Conservation (phyloP, 2,888 invertebrate species). For the Oscheius sp. region DNA sequence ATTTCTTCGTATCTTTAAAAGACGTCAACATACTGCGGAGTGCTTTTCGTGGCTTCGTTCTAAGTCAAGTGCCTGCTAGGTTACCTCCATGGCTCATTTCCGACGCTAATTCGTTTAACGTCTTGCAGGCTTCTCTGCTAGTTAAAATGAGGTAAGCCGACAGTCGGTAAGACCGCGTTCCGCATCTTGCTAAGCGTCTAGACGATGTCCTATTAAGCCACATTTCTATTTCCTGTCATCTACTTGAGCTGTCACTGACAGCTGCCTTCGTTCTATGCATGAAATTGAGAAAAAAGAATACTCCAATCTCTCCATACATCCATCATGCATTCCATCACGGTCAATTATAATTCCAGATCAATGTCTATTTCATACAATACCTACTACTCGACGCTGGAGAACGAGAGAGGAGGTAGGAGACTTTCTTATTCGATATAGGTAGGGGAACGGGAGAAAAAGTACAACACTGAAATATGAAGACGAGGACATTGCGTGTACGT, state of each 20-base stretch:
- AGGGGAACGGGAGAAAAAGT: neutral
- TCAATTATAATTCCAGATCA: constrained; percentile 17
- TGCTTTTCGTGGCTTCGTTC: constrained; percentile 1
- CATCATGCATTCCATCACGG: no score
- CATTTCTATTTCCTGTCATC: no score
- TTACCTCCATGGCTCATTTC: constrained; percentile 34
- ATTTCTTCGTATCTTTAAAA: neutral
- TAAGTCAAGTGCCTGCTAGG: constrained; percentile 18
- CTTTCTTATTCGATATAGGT: neutral
- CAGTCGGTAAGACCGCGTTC: neutral
- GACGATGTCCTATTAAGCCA: no score
- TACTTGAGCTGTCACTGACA: no score
- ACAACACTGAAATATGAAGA: constrained; percentile 2
- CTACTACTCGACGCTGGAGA: constrained; percentile 12
- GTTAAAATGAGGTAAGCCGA: constrained; percentile 13
- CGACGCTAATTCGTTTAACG: constrained; percentile 33
- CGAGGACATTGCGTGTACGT: constrained; percentile 5
- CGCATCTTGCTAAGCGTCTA: neutral
- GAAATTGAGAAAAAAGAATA: neutral
- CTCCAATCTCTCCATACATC: neutral
- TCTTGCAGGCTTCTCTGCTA: constrained; percentile 8
- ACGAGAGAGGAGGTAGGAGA: constrained; percentile 14
- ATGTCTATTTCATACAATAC: constrained; percentile 34
- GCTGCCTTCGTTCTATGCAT: constrained; percentile 2
- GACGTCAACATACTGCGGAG: neutral